Conservation (phyloP, 2,797 vertebrate genomes). For the Myotis daubentonii region DNA sequence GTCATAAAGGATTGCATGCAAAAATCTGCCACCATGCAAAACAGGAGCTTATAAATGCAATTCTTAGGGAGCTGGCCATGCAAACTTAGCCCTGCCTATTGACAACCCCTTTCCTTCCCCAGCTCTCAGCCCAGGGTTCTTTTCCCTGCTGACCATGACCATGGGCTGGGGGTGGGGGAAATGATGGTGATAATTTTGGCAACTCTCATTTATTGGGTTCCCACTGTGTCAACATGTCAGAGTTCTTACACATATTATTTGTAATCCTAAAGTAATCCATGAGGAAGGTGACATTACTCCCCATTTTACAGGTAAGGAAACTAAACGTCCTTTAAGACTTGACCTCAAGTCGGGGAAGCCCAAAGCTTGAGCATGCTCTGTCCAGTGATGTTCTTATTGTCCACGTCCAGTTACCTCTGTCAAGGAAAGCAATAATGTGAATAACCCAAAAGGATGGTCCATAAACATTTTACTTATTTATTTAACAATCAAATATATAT, state of each 20-base stretch:
- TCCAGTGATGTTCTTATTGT: not conserved
- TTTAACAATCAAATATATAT: not conserved
- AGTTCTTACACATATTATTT: not conserved
- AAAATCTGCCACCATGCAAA: slow-evolving; percentile 63
- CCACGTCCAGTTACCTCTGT: not conserved
- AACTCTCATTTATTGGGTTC: not conserved
- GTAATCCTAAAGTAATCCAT: not conserved
- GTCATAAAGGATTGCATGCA: slow-evolving; percentile 28
- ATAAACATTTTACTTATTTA: not conserved
- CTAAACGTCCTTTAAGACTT: not conserved
- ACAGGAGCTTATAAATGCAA: slow-evolving; percentile 62
- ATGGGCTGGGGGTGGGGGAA: not conserved
- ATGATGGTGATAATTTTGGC: not conserved
- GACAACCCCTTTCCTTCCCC: not conserved
- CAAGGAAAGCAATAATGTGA: not conserved
- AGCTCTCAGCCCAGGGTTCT: not conserved
- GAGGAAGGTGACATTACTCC: not conserved
- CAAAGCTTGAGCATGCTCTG: not conserved
- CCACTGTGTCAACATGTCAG: not conserved
- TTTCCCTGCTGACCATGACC: not conserved
- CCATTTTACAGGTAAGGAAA: not conserved
- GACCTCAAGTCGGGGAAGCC: not conserved
- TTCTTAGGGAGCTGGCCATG: slow-evolving; percentile 24
- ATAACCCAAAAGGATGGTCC: not conserved
- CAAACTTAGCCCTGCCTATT: slow-evolving; percentile 25